These are phyloP conservation scores for Cynoglossus semilaevis DNA, from an alignment of 2,113 vertebrate genomes.

Conservation along the genomic window DNA sequence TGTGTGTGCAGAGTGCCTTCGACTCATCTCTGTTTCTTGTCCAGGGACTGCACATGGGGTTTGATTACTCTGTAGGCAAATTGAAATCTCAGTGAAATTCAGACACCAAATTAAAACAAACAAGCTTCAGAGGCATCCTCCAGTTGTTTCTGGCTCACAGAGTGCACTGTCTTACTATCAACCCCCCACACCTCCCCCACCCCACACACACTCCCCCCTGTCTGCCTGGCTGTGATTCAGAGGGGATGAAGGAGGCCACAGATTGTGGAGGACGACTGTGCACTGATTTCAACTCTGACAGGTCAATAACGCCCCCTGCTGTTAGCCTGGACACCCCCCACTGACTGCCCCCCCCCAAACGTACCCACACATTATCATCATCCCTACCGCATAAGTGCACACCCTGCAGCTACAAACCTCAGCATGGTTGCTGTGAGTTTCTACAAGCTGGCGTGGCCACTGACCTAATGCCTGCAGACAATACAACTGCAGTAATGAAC, in stretches of 20 bases:
- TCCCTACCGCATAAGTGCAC: not conserved
- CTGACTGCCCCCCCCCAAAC: not conserved
- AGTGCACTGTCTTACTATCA: conserved; percentile 34
- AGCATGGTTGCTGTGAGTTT: conserved; percentile 4
- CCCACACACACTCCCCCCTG: no score
- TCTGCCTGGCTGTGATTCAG: conserved; percentile 47
- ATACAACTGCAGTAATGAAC: conserved; percentile 53
- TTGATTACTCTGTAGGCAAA: conserved; percentile 35
- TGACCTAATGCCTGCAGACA: conserved; percentile 39
- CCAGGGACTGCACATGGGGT: conserved; percentile 44
- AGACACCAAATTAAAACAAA: conserved; percentile 57
- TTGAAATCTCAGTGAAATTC: conserved; percentile 46
- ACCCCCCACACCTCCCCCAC: not conserved
- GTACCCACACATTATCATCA: conserved; percentile 2
- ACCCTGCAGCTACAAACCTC: conserved; percentile 10
- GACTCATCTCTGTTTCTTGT: conserved; percentile 58
- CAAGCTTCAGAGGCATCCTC: conserved; percentile 26
- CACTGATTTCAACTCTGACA: conserved; percentile 31
- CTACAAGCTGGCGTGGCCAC: not conserved
- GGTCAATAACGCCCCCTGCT: conserved; percentile 71
- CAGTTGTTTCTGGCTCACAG: conserved; percentile 8
- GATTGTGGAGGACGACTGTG: conserved; percentile 33
- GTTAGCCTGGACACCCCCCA: conserved; percentile 16
- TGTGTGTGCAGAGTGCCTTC: conserved; percentile 53
- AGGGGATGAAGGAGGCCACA: conserved; percentile 19